A percentile compares a stretch with the other conserved stretches of the same genome.
These are phyloP conservation scores for Oscheius sp. DNA, from an alignment of 2,888 invertebrate genomes.

Conservation along the genomic window DNA sequence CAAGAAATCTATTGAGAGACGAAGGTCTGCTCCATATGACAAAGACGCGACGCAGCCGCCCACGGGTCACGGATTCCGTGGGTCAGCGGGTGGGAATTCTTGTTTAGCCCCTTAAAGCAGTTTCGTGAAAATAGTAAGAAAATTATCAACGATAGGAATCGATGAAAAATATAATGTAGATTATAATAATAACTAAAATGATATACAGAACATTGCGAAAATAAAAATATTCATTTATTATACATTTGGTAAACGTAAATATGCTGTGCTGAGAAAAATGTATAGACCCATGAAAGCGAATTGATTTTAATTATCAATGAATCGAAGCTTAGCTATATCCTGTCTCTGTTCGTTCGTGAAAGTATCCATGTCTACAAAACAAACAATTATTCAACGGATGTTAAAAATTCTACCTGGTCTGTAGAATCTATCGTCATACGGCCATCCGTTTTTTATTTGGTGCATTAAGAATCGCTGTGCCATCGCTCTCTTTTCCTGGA, in stretches of 20 bases:
- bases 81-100: neutral
- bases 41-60: conserved; percentile 18
- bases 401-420: conserved; percentile 45
- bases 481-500: conserved; percentile 47
- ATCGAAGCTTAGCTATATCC: conserved; percentile 26
- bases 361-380: conserved; percentile 31
- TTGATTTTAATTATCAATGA: conserved; percentile 28
- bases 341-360: conserved; percentile 23
- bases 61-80: neutral
- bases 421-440: conserved; percentile 68
- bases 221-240: no score
- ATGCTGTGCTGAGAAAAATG: no score
- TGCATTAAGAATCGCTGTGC: conserved; percentile 61
- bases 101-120: no score
- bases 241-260: no score
- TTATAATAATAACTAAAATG: no score
- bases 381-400: neutral
- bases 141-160: no score
- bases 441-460: conserved; percentile 68
- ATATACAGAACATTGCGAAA: no score
- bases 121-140: no score
- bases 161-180: no score
- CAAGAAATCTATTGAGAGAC: neutral
- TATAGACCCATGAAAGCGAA: no score
- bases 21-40: conserved; percentile 12